Percentiles rank a stretch among this genome's conserved stretches.
These are phyloP conservation scores for Drosophila sp. DNA, from an alignment of 1,140 invertebrate genomes.

Conservation along the genomic window DNA sequence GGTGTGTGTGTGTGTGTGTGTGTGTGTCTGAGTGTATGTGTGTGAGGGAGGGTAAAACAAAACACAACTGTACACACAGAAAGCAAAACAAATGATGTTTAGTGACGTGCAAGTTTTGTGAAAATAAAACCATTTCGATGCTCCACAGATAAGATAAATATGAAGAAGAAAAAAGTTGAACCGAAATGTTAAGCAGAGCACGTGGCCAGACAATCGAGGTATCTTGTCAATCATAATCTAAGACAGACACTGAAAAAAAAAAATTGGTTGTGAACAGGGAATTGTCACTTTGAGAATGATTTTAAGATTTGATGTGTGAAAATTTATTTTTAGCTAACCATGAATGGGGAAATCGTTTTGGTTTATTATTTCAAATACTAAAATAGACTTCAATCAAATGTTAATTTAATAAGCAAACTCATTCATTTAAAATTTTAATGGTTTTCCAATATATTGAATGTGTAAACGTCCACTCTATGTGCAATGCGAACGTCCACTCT, in stretches of 20 bases:
- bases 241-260: neutral
- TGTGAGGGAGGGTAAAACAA: conserved; percentile 39
- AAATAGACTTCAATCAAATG: too few species aligned
- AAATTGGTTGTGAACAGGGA: neutral
- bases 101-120: conserved; percentile 77
- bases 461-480: too few species aligned
- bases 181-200: conserved; percentile 24
- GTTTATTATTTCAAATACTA: too few species aligned
- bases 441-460: too few species aligned
- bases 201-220: conserved; percentile 6
- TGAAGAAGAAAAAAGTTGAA: conserved; percentile 52
- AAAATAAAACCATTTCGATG: conserved; percentile 75
- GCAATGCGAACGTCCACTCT: too few species aligned
- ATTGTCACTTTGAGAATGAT: too few species aligned
- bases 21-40: neutral
- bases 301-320: too few species aligned
- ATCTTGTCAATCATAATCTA: conserved; percentile 5
- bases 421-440: too few species aligned
- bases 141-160: conserved; percentile 75
- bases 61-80: conserved; percentile 24
- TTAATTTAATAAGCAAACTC: too few species aligned
- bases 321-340: too few species aligned
- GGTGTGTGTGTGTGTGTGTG: neutral
- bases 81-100: conserved; percentile 76
- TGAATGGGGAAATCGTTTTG: too few species aligned